These are phyloP conservation scores for Paracentrotus lividus DNA, from an alignment of 53 echinoderm and acorn worm genomes.

Conservation along the genomic window DNA sequence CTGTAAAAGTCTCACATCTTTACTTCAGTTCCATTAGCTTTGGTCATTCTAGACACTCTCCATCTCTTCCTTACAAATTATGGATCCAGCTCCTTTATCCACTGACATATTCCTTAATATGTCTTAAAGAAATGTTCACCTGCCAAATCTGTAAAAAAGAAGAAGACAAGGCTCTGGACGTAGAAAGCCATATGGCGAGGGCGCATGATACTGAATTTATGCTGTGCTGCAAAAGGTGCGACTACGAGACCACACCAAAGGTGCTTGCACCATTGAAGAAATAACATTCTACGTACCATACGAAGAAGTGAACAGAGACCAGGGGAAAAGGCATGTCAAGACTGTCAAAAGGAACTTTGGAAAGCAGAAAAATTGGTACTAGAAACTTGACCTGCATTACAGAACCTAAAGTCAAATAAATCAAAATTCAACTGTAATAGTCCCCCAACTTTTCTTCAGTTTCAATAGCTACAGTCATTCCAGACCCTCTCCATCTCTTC, in stretches of 20 bases:
- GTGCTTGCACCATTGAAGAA: constrained; percentile 74
- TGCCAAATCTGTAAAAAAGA: too few species aligned
- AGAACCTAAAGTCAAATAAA: constrained; percentile 57
- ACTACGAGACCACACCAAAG: constrained; percentile 64
- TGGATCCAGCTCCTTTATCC: constrained; percentile 80
- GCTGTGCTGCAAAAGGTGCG: too few species aligned
- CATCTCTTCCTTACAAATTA: constrained; percentile 76
- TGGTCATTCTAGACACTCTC: constrained; percentile 70
- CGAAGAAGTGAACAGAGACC: too few species aligned
- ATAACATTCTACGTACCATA: too few species aligned
- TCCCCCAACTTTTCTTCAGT: constrained; percentile 73
- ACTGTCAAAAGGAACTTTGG: too few species aligned
- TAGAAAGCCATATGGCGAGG: too few species aligned
- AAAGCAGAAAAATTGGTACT: too few species aligned
- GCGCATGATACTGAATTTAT: too few species aligned
- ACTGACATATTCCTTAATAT: constrained; percentile 63
- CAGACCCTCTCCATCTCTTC: constrained; percentile 74
- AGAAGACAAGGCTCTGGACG: too few species aligned
- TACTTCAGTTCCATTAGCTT: constrained; percentile 62
- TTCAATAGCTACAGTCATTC: constrained; percentile 60
- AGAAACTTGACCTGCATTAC: too few species aligned
- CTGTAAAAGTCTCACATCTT: constrained; percentile 68
- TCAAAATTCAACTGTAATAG: constrained; percentile 69
- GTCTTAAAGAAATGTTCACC: constrained; percentile 36
- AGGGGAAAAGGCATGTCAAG: too few species aligned